phyloP scores from a whole-genome alignment of 2,888 invertebrate genomes.

The Leptothorax acervorum region DNA sequence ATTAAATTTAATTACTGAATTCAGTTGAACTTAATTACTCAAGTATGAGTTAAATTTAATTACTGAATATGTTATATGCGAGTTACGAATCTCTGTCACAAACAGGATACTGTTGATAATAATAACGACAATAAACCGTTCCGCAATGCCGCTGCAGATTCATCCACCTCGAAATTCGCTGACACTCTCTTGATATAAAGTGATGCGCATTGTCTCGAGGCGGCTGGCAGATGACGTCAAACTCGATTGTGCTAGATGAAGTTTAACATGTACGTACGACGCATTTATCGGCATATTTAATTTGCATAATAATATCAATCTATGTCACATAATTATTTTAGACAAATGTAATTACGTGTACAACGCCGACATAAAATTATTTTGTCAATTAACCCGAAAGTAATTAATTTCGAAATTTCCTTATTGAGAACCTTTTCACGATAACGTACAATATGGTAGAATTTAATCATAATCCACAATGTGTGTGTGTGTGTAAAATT shows the following conservation, averaged over 20 bases:
- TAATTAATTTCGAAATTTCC: constrained; percentile 41
- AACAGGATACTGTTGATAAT: constrained; percentile 15
- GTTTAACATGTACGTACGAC: constrained; percentile 20
- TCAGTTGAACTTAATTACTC: background rate
- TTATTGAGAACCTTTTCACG: background rate
- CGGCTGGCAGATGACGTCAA: constrained; percentile 48
- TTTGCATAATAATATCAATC: constrained; percentile 49
- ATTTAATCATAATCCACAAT: background rate
- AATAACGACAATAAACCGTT: constrained; percentile 35
- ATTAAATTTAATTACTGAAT: constrained; percentile 12
- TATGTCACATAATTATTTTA: constrained; percentile 44
- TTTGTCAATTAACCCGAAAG: constrained; percentile 34
- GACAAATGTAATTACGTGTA: constrained; percentile 30
- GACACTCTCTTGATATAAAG: constrained; percentile 49
- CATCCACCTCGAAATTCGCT: constrained; percentile 40
- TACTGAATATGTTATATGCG: background rate
- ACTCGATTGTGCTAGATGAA: constrained; percentile 38
- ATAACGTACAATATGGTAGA: background rate
- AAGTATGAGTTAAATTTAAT: constrained; percentile 13
- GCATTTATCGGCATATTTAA: constrained; percentile 44
- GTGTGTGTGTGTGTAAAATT: background rate
- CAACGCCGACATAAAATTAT: background rate
- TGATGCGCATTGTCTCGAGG: constrained; percentile 51
- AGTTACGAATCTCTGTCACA: background rate
- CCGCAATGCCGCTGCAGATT: constrained; percentile 6